phyloP scores from a whole-genome alignment of 2,888 invertebrate genomes.

The Drosophila eohydei region DNA sequence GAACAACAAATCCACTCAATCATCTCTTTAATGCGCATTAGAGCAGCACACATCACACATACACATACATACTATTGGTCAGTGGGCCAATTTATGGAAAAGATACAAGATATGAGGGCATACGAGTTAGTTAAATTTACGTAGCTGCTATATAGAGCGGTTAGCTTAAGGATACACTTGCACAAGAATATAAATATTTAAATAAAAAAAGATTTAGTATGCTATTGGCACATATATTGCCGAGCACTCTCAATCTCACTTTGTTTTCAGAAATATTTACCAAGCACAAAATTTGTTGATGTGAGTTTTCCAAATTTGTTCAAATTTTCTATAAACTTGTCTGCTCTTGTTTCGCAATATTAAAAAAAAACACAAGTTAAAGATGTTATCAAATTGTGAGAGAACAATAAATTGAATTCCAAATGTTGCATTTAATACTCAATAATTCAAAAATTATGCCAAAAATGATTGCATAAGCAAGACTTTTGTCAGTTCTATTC shows the following conservation, averaged over 20 bases:
- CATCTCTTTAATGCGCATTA: constrained; percentile 70
- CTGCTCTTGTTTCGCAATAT: too few species aligned
- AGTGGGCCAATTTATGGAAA: constrained; percentile 19
- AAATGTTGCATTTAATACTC: too few species aligned
- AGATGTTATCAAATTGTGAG: not conserved
- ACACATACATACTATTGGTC: constrained; percentile 14
- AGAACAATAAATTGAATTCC: not conserved
- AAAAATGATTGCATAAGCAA: too few species aligned
- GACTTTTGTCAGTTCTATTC: too few species aligned
- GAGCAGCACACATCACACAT: constrained; percentile 27
- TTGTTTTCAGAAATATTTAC: too few species aligned
- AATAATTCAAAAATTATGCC: too few species aligned
- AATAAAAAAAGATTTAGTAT: not conserved
- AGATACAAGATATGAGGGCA: constrained; percentile 7
- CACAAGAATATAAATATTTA: not conserved
- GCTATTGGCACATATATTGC: too few species aligned
- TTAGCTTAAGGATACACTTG: not conserved
- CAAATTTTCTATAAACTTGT: too few species aligned
- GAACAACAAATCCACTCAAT: constrained; percentile 77
- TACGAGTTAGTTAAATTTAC: constrained; percentile 24
- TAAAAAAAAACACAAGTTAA: too few species aligned
- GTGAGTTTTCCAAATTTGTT: too few species aligned
- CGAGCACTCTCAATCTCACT: too few species aligned
- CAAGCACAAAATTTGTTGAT: too few species aligned
- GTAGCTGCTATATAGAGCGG: not conserved